Evolutionary conservation across 2,797 vertebrate genomes (phyloP).

Genomic region (Antennarius maculatus): DNA sequence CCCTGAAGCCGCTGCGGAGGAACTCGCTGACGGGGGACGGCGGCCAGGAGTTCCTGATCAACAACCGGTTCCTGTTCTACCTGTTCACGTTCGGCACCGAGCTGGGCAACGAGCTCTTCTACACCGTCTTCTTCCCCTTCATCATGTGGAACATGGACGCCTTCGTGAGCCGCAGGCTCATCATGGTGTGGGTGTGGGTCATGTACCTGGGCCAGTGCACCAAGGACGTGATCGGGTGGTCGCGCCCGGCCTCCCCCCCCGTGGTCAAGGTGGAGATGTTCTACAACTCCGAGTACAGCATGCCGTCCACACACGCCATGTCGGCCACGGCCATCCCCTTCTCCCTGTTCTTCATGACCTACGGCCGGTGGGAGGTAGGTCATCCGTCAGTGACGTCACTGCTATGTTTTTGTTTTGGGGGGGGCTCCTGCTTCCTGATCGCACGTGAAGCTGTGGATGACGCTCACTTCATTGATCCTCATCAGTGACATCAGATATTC

Average conservation of each 20-base stretch:
- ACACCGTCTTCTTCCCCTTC: slow-evolving; percentile 94
- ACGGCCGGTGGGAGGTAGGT: slow-evolving; percentile 91
- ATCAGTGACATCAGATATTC: too few species aligned
- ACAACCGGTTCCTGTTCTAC: slow-evolving; percentile 88
- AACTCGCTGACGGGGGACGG: slow-evolving; percentile 91
- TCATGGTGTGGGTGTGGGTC: slow-evolving; percentile 95
- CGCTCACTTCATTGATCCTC: too few species aligned
- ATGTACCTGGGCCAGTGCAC: slow-evolving; percentile 99
- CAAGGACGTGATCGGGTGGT: slow-evolving; percentile 93
- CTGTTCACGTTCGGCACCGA: slow-evolving; percentile 93
- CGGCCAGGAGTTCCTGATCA: slow-evolving; percentile 86
- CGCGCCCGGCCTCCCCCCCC: slow-evolving; percentile 92
- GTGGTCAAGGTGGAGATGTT: slow-evolving; percentile 96
- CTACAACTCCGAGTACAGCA: slow-evolving; percentile 98
- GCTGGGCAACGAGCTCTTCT: slow-evolving; percentile 96
- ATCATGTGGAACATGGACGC: slow-evolving; percentile 94
- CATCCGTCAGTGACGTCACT: too few species aligned
- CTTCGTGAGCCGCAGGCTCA: slow-evolving; percentile 86
- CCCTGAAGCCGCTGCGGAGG: slow-evolving; percentile 82
- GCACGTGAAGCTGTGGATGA: too few species aligned
- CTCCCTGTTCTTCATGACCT: slow-evolving; percentile 88
- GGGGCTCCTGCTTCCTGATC: too few species aligned
- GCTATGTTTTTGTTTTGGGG: too few species aligned
- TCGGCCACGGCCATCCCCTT: slow-evolving; percentile 95
- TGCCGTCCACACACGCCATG: slow-evolving; percentile 99